A percentile compares a stretch with the other conserved stretches of the same genome.
Conservation (phyloP, 2,888 invertebrate species). For the Lissocephala sabroskyi region DNA sequence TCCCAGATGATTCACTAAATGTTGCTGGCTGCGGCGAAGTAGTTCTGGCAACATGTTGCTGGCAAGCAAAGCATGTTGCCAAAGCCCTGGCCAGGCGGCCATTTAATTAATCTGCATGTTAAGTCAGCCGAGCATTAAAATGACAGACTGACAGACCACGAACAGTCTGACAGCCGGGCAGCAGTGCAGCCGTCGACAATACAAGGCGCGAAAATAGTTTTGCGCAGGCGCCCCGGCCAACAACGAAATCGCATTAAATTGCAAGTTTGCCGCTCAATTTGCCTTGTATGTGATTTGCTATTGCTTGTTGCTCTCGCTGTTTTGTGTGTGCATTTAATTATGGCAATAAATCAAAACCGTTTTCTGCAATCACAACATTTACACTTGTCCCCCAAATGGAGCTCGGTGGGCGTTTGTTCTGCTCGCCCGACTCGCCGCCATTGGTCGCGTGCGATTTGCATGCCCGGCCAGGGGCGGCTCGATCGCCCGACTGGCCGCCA, state of each 20-base stretch:
- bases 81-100: slow-evolving; percentile 10
- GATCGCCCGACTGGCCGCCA: slow-evolving; percentile 1
- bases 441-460: too few relatives aligned
- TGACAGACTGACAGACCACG: slow-evolving; percentile 23
- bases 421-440: too few relatives aligned
- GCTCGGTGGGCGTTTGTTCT: too few relatives aligned
- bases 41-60: slow-evolving; percentile 14
- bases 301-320: too few relatives aligned
- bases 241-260: slow-evolving; percentile 49
- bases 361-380: slow-evolving; percentile 63
- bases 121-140: slow-evolving; percentile 40
- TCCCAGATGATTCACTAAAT: too few relatives aligned
- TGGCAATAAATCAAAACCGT: slow-evolving; percentile 55
- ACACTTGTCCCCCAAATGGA: slow-evolving; percentile 36
- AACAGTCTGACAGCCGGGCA: slow-evolving; percentile 14
- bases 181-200: slow-evolving; percentile 10
- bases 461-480: too few relatives aligned
- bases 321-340: slow-evolving; percentile 45
- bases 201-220: slow-evolving; percentile 30
- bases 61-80: slow-evolving; percentile 37
- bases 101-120: slow-evolving; percentile 49
- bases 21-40: slow-evolving; percentile 22
- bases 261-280: slow-evolving; percentile 39
- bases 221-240: slow-evolving; percentile 26
- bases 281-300: slow-evolving; percentile 26